Evolutionary conservation across 2,113 vertebrate species (phyloP).

Genomic region (Pseudolaguvia tuberculata): DNA sequence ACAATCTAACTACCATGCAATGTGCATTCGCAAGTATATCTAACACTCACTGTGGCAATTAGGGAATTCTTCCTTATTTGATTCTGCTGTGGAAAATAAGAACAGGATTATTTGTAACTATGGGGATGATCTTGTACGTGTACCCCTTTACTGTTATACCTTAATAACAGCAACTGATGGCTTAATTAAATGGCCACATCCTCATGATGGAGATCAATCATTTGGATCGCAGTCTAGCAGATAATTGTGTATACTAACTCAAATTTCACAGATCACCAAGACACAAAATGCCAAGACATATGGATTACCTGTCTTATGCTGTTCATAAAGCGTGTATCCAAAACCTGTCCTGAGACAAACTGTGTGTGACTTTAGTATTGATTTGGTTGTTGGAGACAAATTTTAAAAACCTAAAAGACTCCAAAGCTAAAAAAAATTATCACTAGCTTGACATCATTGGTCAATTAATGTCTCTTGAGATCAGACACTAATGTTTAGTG

Average conservation of each 20-base stretch:
- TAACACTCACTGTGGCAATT: constrained; percentile 48
- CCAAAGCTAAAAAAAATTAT: too few species aligned
- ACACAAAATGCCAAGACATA: not conserved
- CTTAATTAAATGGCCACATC: not conserved
- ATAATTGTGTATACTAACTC: not conserved
- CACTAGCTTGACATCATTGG: too few species aligned
- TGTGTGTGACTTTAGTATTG: too few species aligned
- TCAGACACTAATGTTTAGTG: too few species aligned
- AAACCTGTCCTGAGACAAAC: too few species aligned
- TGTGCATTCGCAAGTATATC: constrained; percentile 16
- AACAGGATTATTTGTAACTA: constrained; percentile 31
- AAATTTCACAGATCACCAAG: not conserved
- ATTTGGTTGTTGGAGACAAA: too few species aligned
- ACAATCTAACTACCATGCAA: constrained; percentile 31
- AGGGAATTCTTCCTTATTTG: constrained; percentile 48
- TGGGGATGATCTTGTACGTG: not conserved
- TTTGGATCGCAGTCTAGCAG: not conserved
- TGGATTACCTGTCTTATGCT: not conserved
- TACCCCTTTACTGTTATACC: not conserved
- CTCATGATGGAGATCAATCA: constrained; percentile 4
- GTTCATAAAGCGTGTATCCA: not conserved
- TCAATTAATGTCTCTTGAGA: too few species aligned
- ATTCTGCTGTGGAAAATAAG: constrained; percentile 46
- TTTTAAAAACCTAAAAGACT: too few species aligned
- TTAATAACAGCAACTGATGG: not conserved